A percentile compares a stretch with the other conserved stretches of the same genome.
Evolutionary conservation across 2,888 invertebrate genomes (phyloP).

Genomic region (Taphrorychus bicolor): DNA sequence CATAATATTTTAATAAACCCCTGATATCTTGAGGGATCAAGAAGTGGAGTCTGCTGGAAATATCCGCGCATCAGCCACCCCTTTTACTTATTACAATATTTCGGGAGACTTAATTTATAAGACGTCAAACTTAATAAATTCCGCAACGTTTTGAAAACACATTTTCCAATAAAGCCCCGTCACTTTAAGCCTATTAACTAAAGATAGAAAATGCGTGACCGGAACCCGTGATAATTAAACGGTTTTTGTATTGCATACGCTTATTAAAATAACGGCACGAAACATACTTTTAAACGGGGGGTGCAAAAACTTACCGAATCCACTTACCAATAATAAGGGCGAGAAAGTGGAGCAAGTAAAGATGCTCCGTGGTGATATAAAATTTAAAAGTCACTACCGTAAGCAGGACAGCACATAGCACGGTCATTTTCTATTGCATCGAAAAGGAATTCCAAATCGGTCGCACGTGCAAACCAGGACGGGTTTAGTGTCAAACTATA

Average conservation of each 20-base stretch:
- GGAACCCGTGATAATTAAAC: slow-evolving; percentile 8
- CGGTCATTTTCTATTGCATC: slow-evolving; percentile 38
- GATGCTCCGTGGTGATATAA: slow-evolving; percentile 33
- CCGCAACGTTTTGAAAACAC: slow-evolving; percentile 16
- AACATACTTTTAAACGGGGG: background rate
- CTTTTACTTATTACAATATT: slow-evolving; percentile 24
- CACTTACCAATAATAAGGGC: slow-evolving; percentile 36
- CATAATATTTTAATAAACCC: slow-evolving; percentile 16
- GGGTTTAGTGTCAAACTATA: slow-evolving; percentile 35
- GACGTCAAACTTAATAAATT: slow-evolving; percentile 27
- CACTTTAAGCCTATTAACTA: slow-evolving; percentile 23
- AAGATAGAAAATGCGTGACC: slow-evolving; percentile 9
- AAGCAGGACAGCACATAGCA: slow-evolving; percentile 31
- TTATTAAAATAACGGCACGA: background rate
- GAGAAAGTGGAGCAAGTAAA: slow-evolving; percentile 26
- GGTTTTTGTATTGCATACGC: background rate
- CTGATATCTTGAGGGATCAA: slow-evolving; percentile 12
- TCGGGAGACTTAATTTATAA: slow-evolving; percentile 19
- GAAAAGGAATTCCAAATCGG: slow-evolving; percentile 20
- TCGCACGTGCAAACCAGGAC: slow-evolving; percentile 28
- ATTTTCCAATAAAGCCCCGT: slow-evolving; percentile 22
- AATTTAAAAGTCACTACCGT: slow-evolving; percentile 40
- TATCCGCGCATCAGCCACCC: slow-evolving; percentile 17
- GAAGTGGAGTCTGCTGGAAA: slow-evolving; percentile 14
- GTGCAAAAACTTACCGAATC: background rate